These are phyloP conservation scores for Lithobates sylvaticus DNA, from an alignment of 2,797 vertebrate genomes.

Conservation along the genomic window DNA sequence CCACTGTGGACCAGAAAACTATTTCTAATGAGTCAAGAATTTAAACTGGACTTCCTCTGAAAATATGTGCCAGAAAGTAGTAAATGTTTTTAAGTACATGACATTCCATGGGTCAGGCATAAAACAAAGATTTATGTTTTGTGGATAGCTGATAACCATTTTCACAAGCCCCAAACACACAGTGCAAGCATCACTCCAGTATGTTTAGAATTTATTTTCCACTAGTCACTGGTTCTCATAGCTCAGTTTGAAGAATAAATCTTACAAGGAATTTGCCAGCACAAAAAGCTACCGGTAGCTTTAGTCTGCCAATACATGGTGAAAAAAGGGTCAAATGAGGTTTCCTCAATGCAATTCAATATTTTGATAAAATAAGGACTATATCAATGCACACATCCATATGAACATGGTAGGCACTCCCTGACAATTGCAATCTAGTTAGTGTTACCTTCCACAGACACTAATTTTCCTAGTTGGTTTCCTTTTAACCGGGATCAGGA, in stretches of 20 bases:
- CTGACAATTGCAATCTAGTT: too few species aligned
- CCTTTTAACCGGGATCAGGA: too few species aligned
- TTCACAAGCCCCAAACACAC: constrained; percentile 43
- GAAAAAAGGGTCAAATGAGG: constrained; percentile 5
- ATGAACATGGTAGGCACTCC: too few species aligned
- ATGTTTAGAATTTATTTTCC: constrained; percentile 46
- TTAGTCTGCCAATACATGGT: not conserved
- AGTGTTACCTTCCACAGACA: too few species aligned
- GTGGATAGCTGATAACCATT: constrained; percentile 53
- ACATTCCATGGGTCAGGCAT: constrained; percentile 45
- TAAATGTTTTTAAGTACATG: constrained; percentile 53
- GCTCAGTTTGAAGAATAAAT: constrained; percentile 20
- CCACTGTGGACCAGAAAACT: constrained; percentile 40
- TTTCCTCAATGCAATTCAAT: not conserved
- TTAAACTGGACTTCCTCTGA: constrained; percentile 51
- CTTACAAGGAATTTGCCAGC: constrained; percentile 3
- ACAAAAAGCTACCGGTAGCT: not conserved
- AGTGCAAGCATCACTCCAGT: constrained; percentile 29
- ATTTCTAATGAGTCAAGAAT: constrained; percentile 51
- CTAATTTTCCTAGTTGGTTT: too few species aligned
- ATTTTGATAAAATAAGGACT: too few species aligned
- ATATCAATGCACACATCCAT: too few species aligned
- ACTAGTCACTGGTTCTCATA: constrained; percentile 12
- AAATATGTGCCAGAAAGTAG: constrained; percentile 49
- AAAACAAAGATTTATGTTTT: constrained; percentile 57